Conservation (phyloP, 1,140 invertebrate species). For the Littorina saxatilis region DNA sequence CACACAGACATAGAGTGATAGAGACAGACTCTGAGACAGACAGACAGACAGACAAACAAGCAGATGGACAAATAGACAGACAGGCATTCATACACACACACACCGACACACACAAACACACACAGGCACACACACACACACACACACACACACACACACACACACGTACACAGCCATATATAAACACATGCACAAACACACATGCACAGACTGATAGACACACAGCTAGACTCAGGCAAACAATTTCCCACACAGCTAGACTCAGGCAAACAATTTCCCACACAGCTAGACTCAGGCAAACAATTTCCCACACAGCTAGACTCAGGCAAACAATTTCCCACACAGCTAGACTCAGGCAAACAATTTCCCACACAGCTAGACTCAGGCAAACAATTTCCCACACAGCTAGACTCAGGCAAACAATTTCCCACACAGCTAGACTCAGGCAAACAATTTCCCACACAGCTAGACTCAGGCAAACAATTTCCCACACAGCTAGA, state of each 20-base stretch:
- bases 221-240: background rate
- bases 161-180: no score
- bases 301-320: no score
- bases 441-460: no score
- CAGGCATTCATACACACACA: slow-evolving; percentile 5
- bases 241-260: background rate
- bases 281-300: no score
- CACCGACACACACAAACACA: background rate
- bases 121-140: slow-evolving; percentile 11
- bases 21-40: background rate
- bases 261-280: background rate
- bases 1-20: background rate
- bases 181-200: background rate
- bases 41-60: background rate
- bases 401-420: no score
- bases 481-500: no score
- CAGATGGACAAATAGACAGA: background rate
- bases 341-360: no score
- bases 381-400: no score
- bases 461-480: no score
- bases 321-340: no score
- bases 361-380: no score
- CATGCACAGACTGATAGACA: background rate
- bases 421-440: no score
- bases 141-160: background rate